phyloP scores from a whole-genome alignment of 1,140 invertebrate genomes.

The Pseudomyrmex pallidus region DNA sequence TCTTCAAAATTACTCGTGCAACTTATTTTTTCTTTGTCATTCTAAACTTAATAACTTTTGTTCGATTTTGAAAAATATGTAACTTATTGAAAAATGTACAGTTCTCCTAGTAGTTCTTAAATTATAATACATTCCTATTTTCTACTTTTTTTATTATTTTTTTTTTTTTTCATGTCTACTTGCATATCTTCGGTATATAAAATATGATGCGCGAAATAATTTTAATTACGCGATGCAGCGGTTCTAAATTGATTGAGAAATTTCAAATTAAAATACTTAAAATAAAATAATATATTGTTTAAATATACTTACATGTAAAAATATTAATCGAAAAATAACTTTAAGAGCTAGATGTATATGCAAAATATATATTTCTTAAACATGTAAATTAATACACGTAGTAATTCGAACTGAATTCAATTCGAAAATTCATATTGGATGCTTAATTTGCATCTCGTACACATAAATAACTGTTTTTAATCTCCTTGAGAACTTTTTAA shows the following conservation, averaged over 20 bases:
- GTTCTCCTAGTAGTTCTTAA: constrained; percentile 29
- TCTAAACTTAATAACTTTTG: neutral
- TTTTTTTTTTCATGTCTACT: neutral
- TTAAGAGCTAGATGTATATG: too few relatives aligned
- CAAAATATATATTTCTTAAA: too few relatives aligned
- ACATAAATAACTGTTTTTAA: too few relatives aligned
- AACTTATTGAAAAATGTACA: too few relatives aligned
- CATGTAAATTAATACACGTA: too few relatives aligned
- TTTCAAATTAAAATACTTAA: neutral
- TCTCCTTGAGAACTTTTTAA: too few relatives aligned
- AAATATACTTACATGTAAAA: neutral
- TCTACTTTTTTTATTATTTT: constrained; percentile 6
- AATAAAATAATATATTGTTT: neutral
- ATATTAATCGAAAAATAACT: neutral
- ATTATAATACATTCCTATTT: constrained; percentile 52
- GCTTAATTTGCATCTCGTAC: too few relatives aligned
- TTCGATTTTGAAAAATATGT: constrained; percentile 32
- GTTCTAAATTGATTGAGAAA: constrained; percentile 67
- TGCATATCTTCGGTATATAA: constrained; percentile 64
- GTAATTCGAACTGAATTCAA: too few relatives aligned
- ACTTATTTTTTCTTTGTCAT: neutral
- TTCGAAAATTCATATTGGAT: too few relatives aligned
- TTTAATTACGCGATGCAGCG: constrained; percentile 81
- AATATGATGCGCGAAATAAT: constrained; percentile 79
- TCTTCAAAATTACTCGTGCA: neutral